Conservation (phyloP, 2,797 vertebrate genomes). For the Percopsis omiscomaycus region DNA sequence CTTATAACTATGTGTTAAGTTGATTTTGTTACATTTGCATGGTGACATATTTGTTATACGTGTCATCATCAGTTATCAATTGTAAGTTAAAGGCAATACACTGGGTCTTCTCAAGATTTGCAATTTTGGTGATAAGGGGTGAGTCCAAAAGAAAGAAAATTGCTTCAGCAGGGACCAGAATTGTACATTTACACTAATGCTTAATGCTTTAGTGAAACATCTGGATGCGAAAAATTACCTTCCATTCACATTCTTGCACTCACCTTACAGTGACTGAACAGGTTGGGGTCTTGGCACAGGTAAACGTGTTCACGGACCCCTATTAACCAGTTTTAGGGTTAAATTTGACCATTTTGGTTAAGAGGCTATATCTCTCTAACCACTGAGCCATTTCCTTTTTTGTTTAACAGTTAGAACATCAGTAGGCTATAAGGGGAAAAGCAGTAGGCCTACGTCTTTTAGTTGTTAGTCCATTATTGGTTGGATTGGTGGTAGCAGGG, state of each 20-base stretch:
- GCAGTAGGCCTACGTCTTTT: background rate
- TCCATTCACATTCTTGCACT: no score
- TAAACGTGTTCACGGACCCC: no score
- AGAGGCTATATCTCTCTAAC: no score
- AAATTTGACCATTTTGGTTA: no score
- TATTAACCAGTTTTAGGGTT: no score
- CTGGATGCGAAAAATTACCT: background rate
- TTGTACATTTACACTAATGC: background rate
- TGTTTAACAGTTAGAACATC: background rate
- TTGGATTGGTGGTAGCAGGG: slow-evolving; percentile 14
- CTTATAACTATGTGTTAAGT: slow-evolving; percentile 40
- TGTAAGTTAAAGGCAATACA: slow-evolving; percentile 51
- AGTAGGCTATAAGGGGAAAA: background rate
- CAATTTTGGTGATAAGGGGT: background rate
- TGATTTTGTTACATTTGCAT: slow-evolving; percentile 44
- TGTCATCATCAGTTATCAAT: slow-evolving; percentile 37
- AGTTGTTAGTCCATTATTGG: slow-evolving; percentile 28
- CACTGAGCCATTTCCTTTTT: background rate
- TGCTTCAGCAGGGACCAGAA: background rate
- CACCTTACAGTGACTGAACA: no score
- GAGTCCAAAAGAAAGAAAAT: background rate
- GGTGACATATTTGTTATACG: slow-evolving; percentile 33
- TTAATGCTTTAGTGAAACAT: background rate
- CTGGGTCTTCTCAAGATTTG: slow-evolving; percentile 19
- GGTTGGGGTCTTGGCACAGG: no score